These are phyloP conservation scores for Vanessa atalanta DNA, from an alignment of 1,140 invertebrate genomes.

Conservation along the genomic window DNA sequence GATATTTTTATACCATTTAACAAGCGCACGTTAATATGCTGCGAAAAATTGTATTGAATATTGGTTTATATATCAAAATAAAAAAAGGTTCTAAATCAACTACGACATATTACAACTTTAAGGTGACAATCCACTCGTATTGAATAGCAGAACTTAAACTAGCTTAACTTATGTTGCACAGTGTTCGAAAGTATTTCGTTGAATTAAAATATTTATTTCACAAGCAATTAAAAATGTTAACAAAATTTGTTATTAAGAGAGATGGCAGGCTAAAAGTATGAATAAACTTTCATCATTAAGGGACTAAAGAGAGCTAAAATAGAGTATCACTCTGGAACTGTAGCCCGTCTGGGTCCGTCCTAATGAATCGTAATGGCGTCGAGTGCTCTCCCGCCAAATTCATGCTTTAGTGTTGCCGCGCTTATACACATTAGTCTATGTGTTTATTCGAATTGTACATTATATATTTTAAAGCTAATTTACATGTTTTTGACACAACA, in stretches of 20 bases:
- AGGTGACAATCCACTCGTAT: too few relatives aligned
- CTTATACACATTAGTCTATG: not conserved
- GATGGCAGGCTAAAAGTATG: slow-evolving; percentile 16
- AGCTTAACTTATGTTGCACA: too few relatives aligned
- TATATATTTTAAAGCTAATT: not conserved
- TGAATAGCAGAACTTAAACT: too few relatives aligned
- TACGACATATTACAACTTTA: too few relatives aligned
- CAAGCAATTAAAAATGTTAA: not conserved
- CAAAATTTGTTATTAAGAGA: slow-evolving; percentile 8
- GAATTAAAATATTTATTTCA: too few relatives aligned
- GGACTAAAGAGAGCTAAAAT: slow-evolving; percentile 26
- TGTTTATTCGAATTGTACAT: not conserved
- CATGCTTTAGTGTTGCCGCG: slow-evolving; percentile 18
- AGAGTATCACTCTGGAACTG: slow-evolving; percentile 28
- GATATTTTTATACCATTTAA: too few relatives aligned
- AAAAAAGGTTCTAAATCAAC: too few relatives aligned
- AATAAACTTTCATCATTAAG: slow-evolving; percentile 34
- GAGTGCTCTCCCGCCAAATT: slow-evolving; percentile 29
- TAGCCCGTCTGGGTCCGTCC: slow-evolving; percentile 27
- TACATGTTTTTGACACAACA: not conserved
- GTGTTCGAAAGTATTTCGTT: too few relatives aligned
- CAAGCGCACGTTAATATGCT: too few relatives aligned
- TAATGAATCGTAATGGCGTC: slow-evolving; percentile 34
- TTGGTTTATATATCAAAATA: too few relatives aligned
- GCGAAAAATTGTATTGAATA: too few relatives aligned